Conservation (phyloP, 1,140 invertebrate genomes). For the Fopius arisanus region DNA sequence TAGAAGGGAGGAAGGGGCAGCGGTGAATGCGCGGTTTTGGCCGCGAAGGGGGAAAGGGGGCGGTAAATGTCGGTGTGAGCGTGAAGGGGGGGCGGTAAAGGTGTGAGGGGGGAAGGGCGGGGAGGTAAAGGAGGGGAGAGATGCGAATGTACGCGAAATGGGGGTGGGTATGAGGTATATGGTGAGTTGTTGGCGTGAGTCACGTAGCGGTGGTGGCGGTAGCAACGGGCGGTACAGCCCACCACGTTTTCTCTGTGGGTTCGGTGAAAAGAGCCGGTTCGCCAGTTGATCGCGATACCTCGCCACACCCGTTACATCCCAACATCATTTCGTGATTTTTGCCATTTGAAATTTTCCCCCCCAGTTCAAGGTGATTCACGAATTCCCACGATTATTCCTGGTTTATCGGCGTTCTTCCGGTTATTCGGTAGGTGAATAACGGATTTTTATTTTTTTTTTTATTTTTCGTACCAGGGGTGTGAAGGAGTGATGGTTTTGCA, state of each 20-base stretch:
- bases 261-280: slow-evolving; percentile 37
- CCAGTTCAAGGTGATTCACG: not conserved
- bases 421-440: too few relatives aligned
- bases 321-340: not conserved
- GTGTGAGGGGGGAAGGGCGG: too few relatives aligned
- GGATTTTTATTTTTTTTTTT: too few relatives aligned
- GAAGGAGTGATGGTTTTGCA: too few relatives aligned
- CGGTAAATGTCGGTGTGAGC: too few relatives aligned
- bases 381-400: too few relatives aligned
- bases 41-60: too few relatives aligned
- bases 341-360: not conserved
- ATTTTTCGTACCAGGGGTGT: too few relatives aligned
- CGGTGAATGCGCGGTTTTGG: too few relatives aligned
- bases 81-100: too few relatives aligned
- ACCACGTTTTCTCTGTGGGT: slow-evolving; percentile 12
- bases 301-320: slow-evolving; percentile 59
- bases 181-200: slow-evolving; percentile 42
- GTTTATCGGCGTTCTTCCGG: too few relatives aligned
- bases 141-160: slow-evolving; percentile 23
- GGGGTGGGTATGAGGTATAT: slow-evolving; percentile 37
- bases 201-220: slow-evolving; percentile 50
- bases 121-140: slow-evolving; percentile 13
- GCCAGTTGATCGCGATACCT: slow-evolving; percentile 62
- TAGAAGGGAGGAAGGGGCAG: too few relatives aligned
- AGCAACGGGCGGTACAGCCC: slow-evolving; percentile 45